These are phyloP conservation scores for Scolopax bukidnonensis DNA, from an alignment of 2,797 vertebrate genomes.

Conservation along the genomic window DNA sequence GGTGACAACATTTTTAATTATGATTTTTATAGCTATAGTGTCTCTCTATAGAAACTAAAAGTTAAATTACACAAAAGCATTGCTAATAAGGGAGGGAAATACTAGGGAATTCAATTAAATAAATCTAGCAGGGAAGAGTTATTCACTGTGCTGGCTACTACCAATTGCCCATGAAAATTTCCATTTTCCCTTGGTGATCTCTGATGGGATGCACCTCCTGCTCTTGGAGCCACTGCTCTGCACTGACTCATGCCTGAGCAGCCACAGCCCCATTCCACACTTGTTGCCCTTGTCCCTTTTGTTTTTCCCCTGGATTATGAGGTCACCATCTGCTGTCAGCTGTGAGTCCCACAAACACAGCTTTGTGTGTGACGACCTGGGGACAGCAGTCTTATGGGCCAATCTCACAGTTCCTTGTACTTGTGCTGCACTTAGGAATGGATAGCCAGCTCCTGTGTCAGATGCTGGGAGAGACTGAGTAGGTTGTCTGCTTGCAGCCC, in stretches of 20 bases:
- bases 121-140: background rate
- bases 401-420: background rate
- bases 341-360: background rate
- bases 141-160: background rate
- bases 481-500: background rate
- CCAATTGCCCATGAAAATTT: background rate
- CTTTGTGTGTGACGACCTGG: rapidly evolving
- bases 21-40: background rate
- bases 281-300: rapidly evolving
- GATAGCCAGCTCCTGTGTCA: rapidly evolving
- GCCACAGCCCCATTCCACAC: rapidly evolving
- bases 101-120: background rate
- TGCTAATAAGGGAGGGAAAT: background rate
- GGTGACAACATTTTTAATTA: background rate
- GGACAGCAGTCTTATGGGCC: background rate
- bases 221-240: background rate
- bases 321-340: background rate
- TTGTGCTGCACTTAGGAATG: background rate
- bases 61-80: slow-evolving; percentile 13
- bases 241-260: rapidly evolving
- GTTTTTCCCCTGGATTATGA: background rate
- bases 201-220: background rate
- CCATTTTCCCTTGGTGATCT: background rate
- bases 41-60: slow-evolving; percentile 5
- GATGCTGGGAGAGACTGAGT: background rate